A percentile compares a stretch with the other conserved stretches of the same genome.
Evolutionary conservation across 2,113 vertebrate genomes (phyloP).

Genomic region (Campylomormyrus tamandua): DNA sequence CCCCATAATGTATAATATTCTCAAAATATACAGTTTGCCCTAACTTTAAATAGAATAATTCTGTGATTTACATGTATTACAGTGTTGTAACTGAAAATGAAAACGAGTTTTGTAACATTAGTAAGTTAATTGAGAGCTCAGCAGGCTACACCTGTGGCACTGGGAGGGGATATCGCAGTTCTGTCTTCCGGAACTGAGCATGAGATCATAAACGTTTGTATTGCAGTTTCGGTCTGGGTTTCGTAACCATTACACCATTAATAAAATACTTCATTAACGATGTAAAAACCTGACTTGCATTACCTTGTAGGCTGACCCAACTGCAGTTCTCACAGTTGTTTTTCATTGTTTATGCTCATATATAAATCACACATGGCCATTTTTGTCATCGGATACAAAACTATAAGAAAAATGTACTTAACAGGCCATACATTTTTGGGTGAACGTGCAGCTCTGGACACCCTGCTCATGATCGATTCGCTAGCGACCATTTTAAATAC

Average conservation of each 20-base stretch:
- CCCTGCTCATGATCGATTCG: no score
- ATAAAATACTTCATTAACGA: no score
- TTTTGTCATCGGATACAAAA: background rate
- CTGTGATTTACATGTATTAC: background rate
- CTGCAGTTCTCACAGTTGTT: background rate
- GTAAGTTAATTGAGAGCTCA: background rate
- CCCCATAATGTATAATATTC: background rate
- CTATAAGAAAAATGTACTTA: background rate
- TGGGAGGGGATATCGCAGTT: background rate
- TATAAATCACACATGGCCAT: background rate
- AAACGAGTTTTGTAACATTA: background rate
- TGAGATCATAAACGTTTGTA: background rate
- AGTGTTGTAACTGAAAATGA: no score
- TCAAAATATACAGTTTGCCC: background rate
- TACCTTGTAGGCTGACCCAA: no score
- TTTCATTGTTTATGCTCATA: background rate
- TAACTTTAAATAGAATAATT: background rate
- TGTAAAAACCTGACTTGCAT: no score
- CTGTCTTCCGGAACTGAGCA: background rate
- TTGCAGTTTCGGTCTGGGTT: no score
- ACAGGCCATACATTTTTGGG: background rate
- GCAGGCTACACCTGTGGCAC: background rate
- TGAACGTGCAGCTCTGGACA: no score
- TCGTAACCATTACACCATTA: no score
- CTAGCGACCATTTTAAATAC: no score